A percentile compares a stretch with the other conserved stretches of the same genome.
These are phyloP conservation scores for Baccha elongata DNA, from an alignment of 2,888 invertebrate genomes.

Conservation along the genomic window DNA sequence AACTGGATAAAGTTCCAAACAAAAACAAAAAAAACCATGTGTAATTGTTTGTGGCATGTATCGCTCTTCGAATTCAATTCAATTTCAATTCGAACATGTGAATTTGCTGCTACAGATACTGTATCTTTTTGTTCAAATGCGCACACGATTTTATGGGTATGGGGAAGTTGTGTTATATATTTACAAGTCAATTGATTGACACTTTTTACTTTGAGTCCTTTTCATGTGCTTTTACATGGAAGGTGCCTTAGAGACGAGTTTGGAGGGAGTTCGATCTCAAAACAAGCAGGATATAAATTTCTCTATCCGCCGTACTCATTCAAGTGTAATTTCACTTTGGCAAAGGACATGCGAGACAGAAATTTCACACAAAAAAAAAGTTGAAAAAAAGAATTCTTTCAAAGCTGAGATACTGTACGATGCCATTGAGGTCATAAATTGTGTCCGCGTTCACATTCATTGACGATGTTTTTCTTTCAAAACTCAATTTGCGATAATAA, in stretches of 20 bases:
- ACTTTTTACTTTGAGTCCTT: slow-evolving; percentile 67
- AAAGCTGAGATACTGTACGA: slow-evolving; percentile 20
- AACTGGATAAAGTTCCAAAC: slow-evolving; percentile 1
- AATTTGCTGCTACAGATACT: slow-evolving; percentile 21
- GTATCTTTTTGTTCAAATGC: slow-evolving; percentile 2
- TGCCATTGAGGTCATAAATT: slow-evolving; percentile 54
- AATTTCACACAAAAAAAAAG: slow-evolving; percentile 23
- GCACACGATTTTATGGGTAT: neutral
- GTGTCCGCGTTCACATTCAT: slow-evolving; percentile 46
- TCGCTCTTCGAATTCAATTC: slow-evolving; percentile 70
- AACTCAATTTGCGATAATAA: slow-evolving; percentile 74
- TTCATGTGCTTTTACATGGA: neutral
- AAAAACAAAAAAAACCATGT: slow-evolving; percentile 32
- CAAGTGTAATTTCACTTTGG: slow-evolving; percentile 61
- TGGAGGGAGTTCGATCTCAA: slow-evolving; percentile 27
- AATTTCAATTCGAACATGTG: slow-evolving; percentile 57
- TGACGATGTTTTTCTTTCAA: slow-evolving; percentile 67
- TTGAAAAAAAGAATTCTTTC: neutral
- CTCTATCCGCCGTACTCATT: slow-evolving; percentile 8
- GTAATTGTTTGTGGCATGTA: slow-evolving; percentile 70
- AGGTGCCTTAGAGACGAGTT: slow-evolving; percentile 17
- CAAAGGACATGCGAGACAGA: slow-evolving; percentile 45
- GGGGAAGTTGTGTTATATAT: slow-evolving; percentile 34
- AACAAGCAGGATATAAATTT: slow-evolving; percentile 73
- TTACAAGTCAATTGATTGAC: slow-evolving; percentile 72